Evolutionary conservation across 2,797 vertebrate genomes (phyloP), one percentile per base, ranked within the genome.

Genomic region (Chiloscyllium punctatum): DNA sequence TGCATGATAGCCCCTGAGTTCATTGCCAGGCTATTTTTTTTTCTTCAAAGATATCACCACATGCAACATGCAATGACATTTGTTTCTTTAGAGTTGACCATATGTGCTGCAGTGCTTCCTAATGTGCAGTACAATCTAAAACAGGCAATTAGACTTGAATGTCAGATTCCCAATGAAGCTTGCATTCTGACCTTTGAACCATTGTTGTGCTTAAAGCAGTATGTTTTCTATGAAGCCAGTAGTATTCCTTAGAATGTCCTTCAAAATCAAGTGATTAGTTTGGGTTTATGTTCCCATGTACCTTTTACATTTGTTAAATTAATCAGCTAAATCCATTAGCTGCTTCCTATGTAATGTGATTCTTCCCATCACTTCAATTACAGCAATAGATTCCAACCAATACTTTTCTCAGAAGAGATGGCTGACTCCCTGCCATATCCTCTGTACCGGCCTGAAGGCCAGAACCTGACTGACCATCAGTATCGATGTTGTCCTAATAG

Each of bases 91-190:
- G 48, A 95, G 15, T 95, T n/a, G 72, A 33, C 69, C 71, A 77
- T 18, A 72, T 95, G 69, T 95, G 48, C 11, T 57, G 37, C 69
- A 57, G 51, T 74, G 71, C 51, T 95, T 42, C 30, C 42, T 94
- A 94, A 74, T 33, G 94, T n/a, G 30, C 94, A 95, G 48, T 53
- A 53, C 25, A 95, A 77, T 77, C 16, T 74, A 95, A 95, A 57
- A 95, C 69, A 57, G 69, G 25, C 71, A 95, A 77, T 95, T 53
- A 33, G 48, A 74, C 42, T 53, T 48, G 9, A 94, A n/a, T 68
- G 68, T 72, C 94, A 74, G 25, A 5, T 94, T 51, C 68, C 30
- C 68, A 53, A 11, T 94, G 68, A 74, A 94, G 42, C 25, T 71
- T 27, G 8, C 23, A 94, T 71, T 25, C 69, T 33, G 37, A 27